A percentile compares a stretch with the other conserved stretches of the same genome.
These are phyloP conservation scores for Caenorhabditis sp. DNA, from an alignment of 2,888 invertebrate species.

Conservation along the genomic window DNA sequence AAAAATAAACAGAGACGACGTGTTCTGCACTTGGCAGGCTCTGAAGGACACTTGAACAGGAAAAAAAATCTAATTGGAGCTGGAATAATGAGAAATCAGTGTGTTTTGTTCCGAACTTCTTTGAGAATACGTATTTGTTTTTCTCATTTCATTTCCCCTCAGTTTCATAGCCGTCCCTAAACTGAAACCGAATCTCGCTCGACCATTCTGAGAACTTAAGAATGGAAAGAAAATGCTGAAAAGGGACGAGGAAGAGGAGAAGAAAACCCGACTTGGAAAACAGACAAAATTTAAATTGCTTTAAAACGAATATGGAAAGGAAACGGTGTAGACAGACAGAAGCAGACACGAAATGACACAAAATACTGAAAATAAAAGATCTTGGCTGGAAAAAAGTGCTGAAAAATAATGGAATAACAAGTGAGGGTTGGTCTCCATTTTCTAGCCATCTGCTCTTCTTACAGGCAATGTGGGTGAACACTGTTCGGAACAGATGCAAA, in stretches of 20 bases:
- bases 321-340: neutral
- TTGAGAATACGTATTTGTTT: conserved; percentile 8
- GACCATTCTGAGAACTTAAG: conserved; percentile 7
- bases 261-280: neutral
- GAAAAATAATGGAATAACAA: conserved; percentile 36
- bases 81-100: neutral
- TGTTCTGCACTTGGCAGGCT: conserved; percentile 3
- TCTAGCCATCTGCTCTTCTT: conserved; percentile 13
- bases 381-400: conserved; percentile 3
- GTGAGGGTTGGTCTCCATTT: neutral
- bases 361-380: conserved; percentile 11
- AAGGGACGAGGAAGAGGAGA: neutral
- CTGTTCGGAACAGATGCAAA: conserved; percentile 2
- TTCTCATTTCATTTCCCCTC: neutral
- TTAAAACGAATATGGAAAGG: conserved; percentile 10
- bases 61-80: conserved; percentile 8
- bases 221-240: conserved; percentile 1
- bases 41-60: conserved; percentile 13
- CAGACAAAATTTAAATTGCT: conserved; percentile 29
- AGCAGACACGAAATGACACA: neutral
- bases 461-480: neutral
- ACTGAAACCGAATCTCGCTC: conserved; percentile 18
- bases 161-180: neutral
- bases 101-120: conserved; percentile 18
- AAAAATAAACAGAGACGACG: neutral